A percentile compares a stretch with the other conserved stretches of the same genome.
These are phyloP conservation scores for Lasioglossum figueresi DNA, from an alignment of 2,888 invertebrate species.

Conservation along the genomic window DNA sequence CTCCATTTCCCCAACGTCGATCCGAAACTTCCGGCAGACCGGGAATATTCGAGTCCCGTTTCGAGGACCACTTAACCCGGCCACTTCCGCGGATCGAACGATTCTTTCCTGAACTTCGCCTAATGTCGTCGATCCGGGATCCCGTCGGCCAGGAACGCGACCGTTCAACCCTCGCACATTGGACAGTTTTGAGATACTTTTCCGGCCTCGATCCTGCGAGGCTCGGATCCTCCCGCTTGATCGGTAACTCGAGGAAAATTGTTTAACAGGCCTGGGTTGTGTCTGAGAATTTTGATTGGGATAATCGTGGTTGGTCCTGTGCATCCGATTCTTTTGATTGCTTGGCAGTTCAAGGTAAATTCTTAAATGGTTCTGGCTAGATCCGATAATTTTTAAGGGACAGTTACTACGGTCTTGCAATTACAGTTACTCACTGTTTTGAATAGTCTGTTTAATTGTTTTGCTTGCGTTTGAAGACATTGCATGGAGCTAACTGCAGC, in stretches of 20 bases:
- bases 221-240: neutral
- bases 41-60: constrained; percentile 8
- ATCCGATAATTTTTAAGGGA: neutral
- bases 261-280: neutral
- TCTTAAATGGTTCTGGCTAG: neutral
- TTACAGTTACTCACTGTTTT: neutral
- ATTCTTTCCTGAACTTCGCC: constrained; percentile 5
- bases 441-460: neutral
- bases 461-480: neutral
- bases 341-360: neutral
- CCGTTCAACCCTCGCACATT: neutral
- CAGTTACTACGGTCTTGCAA: no score
- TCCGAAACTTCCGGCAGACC: neutral
- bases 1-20: constrained; percentile 2
- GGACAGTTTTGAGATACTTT: neutral
- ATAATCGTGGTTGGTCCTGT: neutral
- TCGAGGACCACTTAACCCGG: constrained; percentile 4
- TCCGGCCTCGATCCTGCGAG: neutral
- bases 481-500: neutral
- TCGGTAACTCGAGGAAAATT: neutral
- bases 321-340: neutral
- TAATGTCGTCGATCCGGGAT: neutral
- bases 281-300: neutral
- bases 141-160: neutral
- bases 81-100: constrained; percentile 2